Percentiles rank a stretch among this genome's conserved stretches.
Conservation (phyloP, 2,888 invertebrate species). For the Caenorhabditis plicata region DNA sequence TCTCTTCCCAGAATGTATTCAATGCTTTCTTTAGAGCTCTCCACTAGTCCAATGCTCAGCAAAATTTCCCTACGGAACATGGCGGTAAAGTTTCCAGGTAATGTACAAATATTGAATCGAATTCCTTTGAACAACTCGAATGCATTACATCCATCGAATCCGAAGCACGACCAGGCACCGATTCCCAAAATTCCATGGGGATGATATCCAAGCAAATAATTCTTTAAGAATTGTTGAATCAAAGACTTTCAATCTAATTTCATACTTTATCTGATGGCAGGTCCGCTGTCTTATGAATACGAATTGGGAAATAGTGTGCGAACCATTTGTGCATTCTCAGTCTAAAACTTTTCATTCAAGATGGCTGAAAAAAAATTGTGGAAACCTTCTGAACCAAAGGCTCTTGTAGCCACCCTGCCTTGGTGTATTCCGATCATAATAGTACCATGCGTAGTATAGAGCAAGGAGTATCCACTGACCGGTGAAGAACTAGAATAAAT, state of each 20-base stretch:
- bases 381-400: slow-evolving; percentile 25
- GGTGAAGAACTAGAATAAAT: slow-evolving; percentile 23
- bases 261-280: slow-evolving; percentile 66
- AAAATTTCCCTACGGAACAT: slow-evolving; percentile 60
- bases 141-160: slow-evolving; percentile 72
- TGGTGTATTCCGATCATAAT: slow-evolving; percentile 32
- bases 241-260: not conserved
- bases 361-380: too few species aligned
- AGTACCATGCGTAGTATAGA: slow-evolving; percentile 31
- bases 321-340: slow-evolving; percentile 75
- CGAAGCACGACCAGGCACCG: slow-evolving; percentile 80
- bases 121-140: slow-evolving; percentile 49
- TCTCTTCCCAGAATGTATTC: slow-evolving; percentile 31
- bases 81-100: slow-evolving; percentile 35
- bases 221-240: slow-evolving; percentile 13
- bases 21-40: slow-evolving; percentile 37
- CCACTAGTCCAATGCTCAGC: slow-evolving; percentile 65
- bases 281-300: slow-evolving; percentile 80
- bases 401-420: slow-evolving; percentile 28
- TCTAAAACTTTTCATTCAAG: too few species aligned
- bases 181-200: slow-evolving; percentile 87
- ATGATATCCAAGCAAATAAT: slow-evolving; percentile 74
- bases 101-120: slow-evolving; percentile 33
- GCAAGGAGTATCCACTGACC: slow-evolving; percentile 34
- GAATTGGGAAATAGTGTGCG: slow-evolving; percentile 82